These are phyloP conservation scores for Lepidurus couesii DNA, from an alignment of 1,140 invertebrate species.

Conservation along the genomic window DNA sequence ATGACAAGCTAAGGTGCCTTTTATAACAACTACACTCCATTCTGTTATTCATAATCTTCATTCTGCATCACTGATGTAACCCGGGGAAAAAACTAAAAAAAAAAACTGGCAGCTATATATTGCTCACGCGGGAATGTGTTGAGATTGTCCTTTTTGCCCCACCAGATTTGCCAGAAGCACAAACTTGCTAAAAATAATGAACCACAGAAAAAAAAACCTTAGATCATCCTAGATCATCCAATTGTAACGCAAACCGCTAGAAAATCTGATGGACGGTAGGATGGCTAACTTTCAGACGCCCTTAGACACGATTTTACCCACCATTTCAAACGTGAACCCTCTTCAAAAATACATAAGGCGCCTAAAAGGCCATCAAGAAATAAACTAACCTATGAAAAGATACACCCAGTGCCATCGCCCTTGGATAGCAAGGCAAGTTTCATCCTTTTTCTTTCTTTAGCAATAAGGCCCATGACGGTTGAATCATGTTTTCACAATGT, in stretches of 20 bases:
- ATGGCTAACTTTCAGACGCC: background rate
- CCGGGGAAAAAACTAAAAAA: background rate
- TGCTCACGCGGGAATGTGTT: conserved; percentile 20
- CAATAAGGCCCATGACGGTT: conserved; percentile 10
- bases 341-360: background rate
- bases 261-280: conserved; percentile 6
- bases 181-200: background rate
- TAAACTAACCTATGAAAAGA: background rate
- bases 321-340: background rate
- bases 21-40: background rate
- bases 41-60: background rate
- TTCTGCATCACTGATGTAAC: conserved; percentile 3
- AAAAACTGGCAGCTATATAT: conserved; percentile 13
- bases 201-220: background rate
- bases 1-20: background rate
- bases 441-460: background rate
- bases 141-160: conserved; percentile 8
- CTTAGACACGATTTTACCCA: background rate
- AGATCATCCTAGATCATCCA: background rate
- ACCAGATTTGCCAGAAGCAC: background rate
- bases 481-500: background rate
- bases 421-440: background rate
- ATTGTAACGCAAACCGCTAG: background rate
- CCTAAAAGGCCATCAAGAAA: background rate
- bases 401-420: background rate